Base-by-base conservation (phyloP, 2,113 vertebrate species). In the Manacus vitellinus region DNA sequence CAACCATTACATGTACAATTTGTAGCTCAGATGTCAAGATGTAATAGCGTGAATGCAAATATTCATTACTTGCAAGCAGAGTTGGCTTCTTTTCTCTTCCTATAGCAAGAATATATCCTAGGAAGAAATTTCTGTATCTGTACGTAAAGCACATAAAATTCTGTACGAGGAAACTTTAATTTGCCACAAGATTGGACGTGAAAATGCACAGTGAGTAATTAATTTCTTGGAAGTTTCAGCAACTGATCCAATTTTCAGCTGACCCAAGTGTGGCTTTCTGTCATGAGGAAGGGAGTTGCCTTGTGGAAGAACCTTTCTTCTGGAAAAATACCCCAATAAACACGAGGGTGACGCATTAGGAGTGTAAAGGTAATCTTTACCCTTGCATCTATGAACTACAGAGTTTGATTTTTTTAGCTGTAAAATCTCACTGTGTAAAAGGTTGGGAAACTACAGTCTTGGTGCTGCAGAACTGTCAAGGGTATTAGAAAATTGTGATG, bases 291-390 rank as follows among this genome's bases (percentile, higher is more conserved):
- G 33, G 44, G 83, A 85, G n/a, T 24, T 89, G 66, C 35, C 46
- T 54, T 21, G 8, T 1, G 4, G 37, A 70, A 88, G n/a, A 73
- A 55, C 44, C 12, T 56, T 87, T 61, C 35, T 61, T 65, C 46
- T 51, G 24, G 59, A 63, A 92, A 92, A 91, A 65, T 1, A 89
- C 12, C 47, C 35, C 31, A 58, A 0, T 54, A 80, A 77, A 93
- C 61, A 59, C 0, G 3, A 86, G 56, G 52, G 14, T 77, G 91
- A 67, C 0, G 0, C 20, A 21, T 47, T 22, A 47, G 30, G 33
- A n/a, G 23, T 44, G 14, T 56, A 33, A 52, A 76, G 66, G 17
- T 23, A 28, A 49, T 61, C 37, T 76, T n/a, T 1, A 1, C 35
- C 63, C 41, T 63, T 76, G n/a, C 7, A 3, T 85, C 73, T 73